Percentiles rank a stretch among this genome's conserved stretches.
These are phyloP conservation scores for Atta texana DNA, from an alignment of 1,140 invertebrate species.

Conservation along the genomic window DNA sequence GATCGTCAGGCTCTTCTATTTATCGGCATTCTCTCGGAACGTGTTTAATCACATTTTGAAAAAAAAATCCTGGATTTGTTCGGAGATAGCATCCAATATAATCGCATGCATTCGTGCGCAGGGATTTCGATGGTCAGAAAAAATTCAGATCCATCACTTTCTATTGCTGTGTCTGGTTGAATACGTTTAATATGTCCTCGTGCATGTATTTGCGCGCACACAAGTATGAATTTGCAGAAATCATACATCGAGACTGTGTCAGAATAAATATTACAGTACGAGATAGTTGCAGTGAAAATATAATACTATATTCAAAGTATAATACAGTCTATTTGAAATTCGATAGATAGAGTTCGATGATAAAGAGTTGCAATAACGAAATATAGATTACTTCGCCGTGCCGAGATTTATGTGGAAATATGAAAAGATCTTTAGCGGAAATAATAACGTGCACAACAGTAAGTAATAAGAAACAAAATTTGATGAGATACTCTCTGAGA, in stretches of 20 bases:
- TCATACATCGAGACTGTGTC: not conserved
- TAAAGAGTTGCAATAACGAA: not conserved
- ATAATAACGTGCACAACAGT: not conserved
- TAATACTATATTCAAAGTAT: not conserved
- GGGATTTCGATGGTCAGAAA: conserved; percentile 6
- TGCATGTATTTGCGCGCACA: too few relatives aligned
- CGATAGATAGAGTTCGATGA: not conserved
- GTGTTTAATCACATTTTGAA: conserved; percentile 36
- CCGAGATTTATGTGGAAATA: not conserved
- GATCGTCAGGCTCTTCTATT: conserved; percentile 5
- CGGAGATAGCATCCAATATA: conserved; percentile 14
- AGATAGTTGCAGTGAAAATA: not conserved
- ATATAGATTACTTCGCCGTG: not conserved
- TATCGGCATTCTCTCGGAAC: conserved; percentile 6
- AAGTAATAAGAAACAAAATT: not conserved
- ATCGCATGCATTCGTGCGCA: not conserved
- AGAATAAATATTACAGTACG: not conserved
- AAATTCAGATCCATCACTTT: conserved; percentile 22
- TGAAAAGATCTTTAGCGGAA: not conserved
- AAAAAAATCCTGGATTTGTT: conserved; percentile 36
- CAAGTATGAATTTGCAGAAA: not conserved
- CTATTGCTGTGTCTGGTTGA: not conserved
- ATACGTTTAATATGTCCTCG: not conserved
- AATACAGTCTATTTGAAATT: not conserved
- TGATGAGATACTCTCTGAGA: not conserved